Base-by-base conservation (phyloP, 2,888 invertebrate species). In the Agrotis clavis region DNA sequence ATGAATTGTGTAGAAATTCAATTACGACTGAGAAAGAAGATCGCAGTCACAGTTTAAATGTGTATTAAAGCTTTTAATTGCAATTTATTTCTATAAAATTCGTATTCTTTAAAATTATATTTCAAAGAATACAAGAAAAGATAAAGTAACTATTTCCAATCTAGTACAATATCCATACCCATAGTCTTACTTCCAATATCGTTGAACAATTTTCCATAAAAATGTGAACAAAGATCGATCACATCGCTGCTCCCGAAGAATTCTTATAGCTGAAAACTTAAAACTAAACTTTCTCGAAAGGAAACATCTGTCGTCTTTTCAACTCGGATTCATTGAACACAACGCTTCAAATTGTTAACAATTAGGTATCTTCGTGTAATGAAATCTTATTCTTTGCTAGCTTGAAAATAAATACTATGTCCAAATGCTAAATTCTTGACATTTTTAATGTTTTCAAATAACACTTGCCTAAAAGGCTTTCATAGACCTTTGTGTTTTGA, bases 221-320 rank as follows among this genome's bases (percentile, higher is more conserved):
- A 72, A 59, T 72, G 71, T 69, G 77, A 78, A 81, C 79, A 75
- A 76, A 74, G 72, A 80, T 83, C 69, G 75, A 77, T 78, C 77
- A 72, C 69, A 72, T 80, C 75, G 56, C 48, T 74, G 72, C 68
- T 69, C 64, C 50, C 59, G 50, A 68, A 81, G 76, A 77, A 85
- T 85, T 85, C 82, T 85, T 86, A 83, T 83, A 83, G 74, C 71
- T 82, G 80, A 81, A 82, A 87, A 88, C 83, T 87, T 86, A 73
- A 82, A 85, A 82, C 77, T 78, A 66, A 84, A 84, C 81, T 82
- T 83, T 81, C 81, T 83, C 72, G 77, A 74, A 75, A 81, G 82
- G 89, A 86, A 89, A 88, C 89, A 88, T 88, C 89, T 89, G 88
- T 88, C 87, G 87, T 84, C 84, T 86, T 87, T 88, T 85, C 82